Evolutionary conservation across 2,113 vertebrate genomes (phyloP).

Genomic region (Peromyscus maniculatus): DNA sequence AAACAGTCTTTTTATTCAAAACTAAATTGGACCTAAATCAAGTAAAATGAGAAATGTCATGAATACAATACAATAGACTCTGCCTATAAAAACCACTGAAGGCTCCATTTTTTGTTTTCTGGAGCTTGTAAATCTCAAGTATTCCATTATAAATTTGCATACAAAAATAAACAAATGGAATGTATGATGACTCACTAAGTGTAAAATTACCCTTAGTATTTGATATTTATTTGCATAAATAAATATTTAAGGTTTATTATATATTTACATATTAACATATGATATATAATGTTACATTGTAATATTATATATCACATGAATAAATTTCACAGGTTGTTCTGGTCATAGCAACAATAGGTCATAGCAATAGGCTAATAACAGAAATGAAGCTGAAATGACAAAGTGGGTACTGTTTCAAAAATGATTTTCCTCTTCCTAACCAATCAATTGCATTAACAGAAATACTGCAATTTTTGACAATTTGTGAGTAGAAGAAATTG

Average conservation of each 20-base stretch:
- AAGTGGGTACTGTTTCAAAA: background rate
- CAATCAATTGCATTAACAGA: background rate
- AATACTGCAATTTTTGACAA: background rate
- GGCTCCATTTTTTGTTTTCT: background rate
- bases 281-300: background rate
- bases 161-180: background rate
- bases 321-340: background rate
- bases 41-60: constrained; percentile 19
- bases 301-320: background rate
- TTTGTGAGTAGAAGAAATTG: background rate
- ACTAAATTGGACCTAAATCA: background rate
- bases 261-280: background rate
- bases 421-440: background rate
- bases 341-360: background rate
- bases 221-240: background rate
- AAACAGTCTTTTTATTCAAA: background rate
- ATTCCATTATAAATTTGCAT: background rate
- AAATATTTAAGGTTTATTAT: background rate
- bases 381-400: background rate
- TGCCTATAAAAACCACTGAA: constrained; percentile 24
- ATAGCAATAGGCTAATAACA: background rate
- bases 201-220: background rate
- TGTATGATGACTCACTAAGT: background rate
- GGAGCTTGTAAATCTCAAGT: background rate
- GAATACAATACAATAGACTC: background rate